Conservation (phyloP, 2,113 vertebrate genomes). For the Rhineura floridana region DNA sequence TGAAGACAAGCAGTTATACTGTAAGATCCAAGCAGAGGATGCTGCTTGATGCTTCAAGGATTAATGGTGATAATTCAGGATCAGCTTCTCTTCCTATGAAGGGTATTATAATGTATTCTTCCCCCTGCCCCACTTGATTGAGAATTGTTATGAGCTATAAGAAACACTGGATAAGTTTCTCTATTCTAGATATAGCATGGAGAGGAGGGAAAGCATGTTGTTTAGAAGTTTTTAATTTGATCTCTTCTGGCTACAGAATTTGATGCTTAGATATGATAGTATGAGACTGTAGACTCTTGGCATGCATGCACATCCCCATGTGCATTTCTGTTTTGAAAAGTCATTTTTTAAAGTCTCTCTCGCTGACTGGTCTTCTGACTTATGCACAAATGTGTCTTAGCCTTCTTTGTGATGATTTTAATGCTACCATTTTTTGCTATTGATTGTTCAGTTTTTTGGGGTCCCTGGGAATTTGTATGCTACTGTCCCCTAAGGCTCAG, state of each 20-base stretch:
- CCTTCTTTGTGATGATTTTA: background rate
- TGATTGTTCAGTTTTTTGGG: background rate
- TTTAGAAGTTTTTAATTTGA: background rate
- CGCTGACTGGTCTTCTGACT: conserved; percentile 11
- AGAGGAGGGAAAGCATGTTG: background rate
- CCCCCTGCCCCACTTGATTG: background rate
- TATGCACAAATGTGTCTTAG: background rate
- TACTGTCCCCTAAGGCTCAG: background rate
- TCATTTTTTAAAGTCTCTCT: background rate
- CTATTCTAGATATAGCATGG: background rate
- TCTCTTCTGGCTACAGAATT: background rate
- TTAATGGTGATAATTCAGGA: fast-evolving
- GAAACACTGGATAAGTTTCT: background rate
- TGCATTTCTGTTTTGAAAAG: too few relatives aligned
- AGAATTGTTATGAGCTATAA: background rate
- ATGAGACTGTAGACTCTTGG: background rate
- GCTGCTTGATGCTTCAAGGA: background rate
- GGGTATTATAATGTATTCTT: background rate
- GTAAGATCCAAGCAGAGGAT: background rate
- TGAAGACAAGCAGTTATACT: background rate
- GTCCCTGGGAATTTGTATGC: background rate
- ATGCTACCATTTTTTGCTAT: background rate
- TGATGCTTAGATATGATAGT: background rate
- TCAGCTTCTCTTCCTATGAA: background rate
- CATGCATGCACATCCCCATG: background rate